These are phyloP conservation scores for Oplegnathus fasciatus DNA, from an alignment of 2,113 vertebrate genomes.

Conservation along the genomic window DNA sequence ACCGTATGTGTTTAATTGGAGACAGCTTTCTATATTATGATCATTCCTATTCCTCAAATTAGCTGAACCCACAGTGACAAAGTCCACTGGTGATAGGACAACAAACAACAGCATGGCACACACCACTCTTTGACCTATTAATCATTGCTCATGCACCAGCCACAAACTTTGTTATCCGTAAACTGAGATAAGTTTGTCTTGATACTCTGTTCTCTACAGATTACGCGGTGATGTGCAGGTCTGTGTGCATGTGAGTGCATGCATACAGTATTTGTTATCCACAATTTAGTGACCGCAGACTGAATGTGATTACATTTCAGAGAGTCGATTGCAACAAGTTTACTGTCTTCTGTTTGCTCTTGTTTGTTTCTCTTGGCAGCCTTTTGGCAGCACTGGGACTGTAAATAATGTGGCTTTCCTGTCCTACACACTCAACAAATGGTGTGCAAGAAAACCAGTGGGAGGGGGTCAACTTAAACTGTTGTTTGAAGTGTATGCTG, in stretches of 20 bases:
- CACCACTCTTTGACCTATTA: slow-evolving; percentile 73
- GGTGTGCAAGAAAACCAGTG: not conserved
- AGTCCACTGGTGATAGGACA: slow-evolving; percentile 75
- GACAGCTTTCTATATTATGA: not conserved
- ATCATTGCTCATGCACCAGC: slow-evolving; percentile 31
- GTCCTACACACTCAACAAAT: slow-evolving; percentile 4
- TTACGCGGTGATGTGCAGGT: not conserved
- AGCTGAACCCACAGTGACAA: slow-evolving; percentile 63
- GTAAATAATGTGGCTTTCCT: slow-evolving; percentile 27
- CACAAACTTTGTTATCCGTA: slow-evolving; percentile 21
- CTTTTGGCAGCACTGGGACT: slow-evolving; percentile 12
- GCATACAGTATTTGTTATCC: not conserved
- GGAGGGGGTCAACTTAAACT: not conserved
- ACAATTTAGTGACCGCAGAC: not conserved
- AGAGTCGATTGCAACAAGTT: slow-evolving; percentile 21
- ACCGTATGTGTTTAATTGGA: not conserved
- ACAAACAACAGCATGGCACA: slow-evolving; percentile 73
- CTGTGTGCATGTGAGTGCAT: not conserved
- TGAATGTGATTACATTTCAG: slow-evolving; percentile 9
- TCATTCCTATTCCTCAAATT: slow-evolving; percentile 43
- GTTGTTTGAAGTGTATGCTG: not conserved
- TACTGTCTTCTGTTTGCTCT: slow-evolving; percentile 35
- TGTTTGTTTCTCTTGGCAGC: slow-evolving; percentile 49
- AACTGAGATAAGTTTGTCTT: slow-evolving; percentile 31
- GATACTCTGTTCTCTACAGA: slow-evolving; percentile 1